These are phyloP conservation scores for Xyliphius kryptos DNA, from an alignment of 2,113 vertebrate genomes.

Conservation along the genomic window DNA sequence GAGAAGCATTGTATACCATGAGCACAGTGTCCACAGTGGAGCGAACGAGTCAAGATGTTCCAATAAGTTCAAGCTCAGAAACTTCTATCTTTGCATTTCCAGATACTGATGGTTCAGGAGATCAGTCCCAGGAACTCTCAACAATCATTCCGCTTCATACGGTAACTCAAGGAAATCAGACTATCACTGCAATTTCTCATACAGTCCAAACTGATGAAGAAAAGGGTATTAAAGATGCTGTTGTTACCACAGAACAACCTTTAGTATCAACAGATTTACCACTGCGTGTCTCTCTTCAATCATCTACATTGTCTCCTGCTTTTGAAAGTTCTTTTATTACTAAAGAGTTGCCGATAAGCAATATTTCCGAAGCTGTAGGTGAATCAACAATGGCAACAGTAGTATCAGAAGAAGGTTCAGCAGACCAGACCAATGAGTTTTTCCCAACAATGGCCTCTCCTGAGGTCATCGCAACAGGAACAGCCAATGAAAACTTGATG, in stretches of 20 bases:
- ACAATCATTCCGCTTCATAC: not conserved
- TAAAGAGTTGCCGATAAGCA: not conserved
- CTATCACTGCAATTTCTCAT: not conserved
- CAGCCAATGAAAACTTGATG: not conserved
- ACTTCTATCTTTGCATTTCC: conserved; percentile 8
- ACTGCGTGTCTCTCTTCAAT: not conserved
- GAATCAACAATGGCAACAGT: conserved; percentile 20
- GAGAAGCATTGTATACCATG: not conserved
- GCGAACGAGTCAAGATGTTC: not conserved
- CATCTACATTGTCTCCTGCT: not conserved
- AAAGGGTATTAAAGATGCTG: not conserved
- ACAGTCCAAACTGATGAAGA: not conserved
- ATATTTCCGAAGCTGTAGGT: conserved; percentile 9
- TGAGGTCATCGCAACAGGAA: not conserved
- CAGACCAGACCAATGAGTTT: not conserved
- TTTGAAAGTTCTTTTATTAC: not conserved
- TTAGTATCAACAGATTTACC: not conserved
- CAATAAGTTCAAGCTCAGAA: conserved; percentile 1
- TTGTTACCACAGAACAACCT: not conserved
- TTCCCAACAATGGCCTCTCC: not conserved
- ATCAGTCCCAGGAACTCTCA: not conserved
- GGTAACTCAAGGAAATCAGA: not conserved
- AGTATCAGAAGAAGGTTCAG: not conserved
- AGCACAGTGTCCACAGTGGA: conserved; percentile 5
- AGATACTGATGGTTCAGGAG: conserved; percentile 24